Evolutionary conservation across 2,888 invertebrate species (phyloP), one percentile per base, ranked within the genome.

Genomic region (Drosophila affinis): DNA sequence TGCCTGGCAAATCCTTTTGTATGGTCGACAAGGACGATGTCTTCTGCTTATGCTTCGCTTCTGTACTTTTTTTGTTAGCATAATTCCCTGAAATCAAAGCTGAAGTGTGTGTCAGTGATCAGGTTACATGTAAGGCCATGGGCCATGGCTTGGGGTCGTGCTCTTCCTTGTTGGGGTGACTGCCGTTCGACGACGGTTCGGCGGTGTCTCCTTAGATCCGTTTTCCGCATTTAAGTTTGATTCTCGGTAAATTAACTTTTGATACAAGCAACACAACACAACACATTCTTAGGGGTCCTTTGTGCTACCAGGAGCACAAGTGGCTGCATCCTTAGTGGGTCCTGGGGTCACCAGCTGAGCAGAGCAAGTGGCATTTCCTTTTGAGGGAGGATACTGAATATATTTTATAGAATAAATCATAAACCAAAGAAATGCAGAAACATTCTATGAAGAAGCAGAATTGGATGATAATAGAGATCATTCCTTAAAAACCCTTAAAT

Each of bases 211-310:
- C 67, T 88, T 63, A 74, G 80, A 81, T 80, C 75, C 73, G 62
- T 68, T 58, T 69, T 63, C 75, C 70, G 62, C 59, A 58, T 76
- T 83, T 72, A 75, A 76, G 86, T 74, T 86, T 88, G 88, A 88
- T 86, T 86, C 88, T 86, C 86, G 76, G 84, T 80, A 88, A 88
- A 86, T 86, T 86, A 86, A 86, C 86, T 86, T 86, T 62, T 68
- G 65, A 68, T 75, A 70, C 68, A 72, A 83, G 69, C 68, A 68
- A 57, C 57, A 53, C 47, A 68, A 57, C 57, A 53, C 47, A 73
- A 77, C 9, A 6, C 52, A 53, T 47, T 75, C 57, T 65, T 79
- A 57, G 58, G 81, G 81, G 75, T 76, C 59, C 71, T 79, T 79
- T 85, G 79, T 81, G 72, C 63, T 49, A 57, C 14, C 3, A 62